Evolutionary conservation across 2,888 invertebrate genomes (phyloP), one percentile per base, ranked within the genome.

Genomic region (Rhimphoctona megacephalus): DNA sequence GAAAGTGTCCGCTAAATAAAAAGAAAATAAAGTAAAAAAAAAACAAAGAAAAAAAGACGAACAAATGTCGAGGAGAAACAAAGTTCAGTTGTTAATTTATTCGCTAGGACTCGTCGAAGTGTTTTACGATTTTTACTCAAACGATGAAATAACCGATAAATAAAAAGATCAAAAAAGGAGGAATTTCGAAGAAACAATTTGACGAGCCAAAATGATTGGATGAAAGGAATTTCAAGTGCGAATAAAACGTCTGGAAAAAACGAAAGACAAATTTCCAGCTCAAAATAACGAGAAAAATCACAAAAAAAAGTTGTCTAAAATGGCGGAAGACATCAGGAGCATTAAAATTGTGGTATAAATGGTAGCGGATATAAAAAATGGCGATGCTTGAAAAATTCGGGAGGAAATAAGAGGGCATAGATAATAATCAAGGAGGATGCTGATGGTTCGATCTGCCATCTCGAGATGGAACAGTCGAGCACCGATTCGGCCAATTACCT

Each of bases 391-490:
- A 49, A 46, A 9, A 7, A 61, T 39, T n/a, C 9, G 14, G 39
- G 17, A 66, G 19, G 8, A 52, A 52, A 46, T 11, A 17, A 2
- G 11, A 49, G 66, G 43, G 54, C 43, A 66, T 49, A 33, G 22
- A 69, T 46, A 61, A 57, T 57, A 81, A 66, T 79, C 64, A 36
- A 61, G 74, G 81, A 89, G 84, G 57, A 87, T 85, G 81, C 80
- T 85, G 84, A 43, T 85, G 69, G 81, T 85, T 74, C 85, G 78
- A 82, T 72, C 74, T 67, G 76, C 72, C 72, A 81, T 82, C 81
- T 85, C 83, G 87, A 83, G 86, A 89, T 89, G 89, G 89, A 88
- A 87, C 74, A 81, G 82, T 86, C 83, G 87, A 88, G 81, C 81
- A 85, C 85, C 80, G 88, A 83, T 78, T 85, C 77, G 46, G 67